These are phyloP conservation scores for Eolophus roseicapilla DNA, from an alignment of 2,113 vertebrate genomes.

Conservation along the genomic window DNA sequence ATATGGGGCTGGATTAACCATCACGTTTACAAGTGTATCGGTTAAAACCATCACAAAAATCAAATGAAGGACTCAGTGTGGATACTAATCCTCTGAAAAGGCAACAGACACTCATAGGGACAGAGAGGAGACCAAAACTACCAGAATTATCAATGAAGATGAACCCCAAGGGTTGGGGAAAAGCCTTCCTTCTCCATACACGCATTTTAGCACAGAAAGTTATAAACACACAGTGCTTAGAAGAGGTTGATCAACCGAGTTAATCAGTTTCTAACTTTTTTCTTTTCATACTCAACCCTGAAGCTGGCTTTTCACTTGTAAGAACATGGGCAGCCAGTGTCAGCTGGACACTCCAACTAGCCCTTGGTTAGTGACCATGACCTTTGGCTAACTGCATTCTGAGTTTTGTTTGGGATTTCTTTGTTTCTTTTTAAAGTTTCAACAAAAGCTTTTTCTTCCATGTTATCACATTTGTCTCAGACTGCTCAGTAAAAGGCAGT, in stretches of 20 bases:
- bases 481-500: neutral
- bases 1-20: neutral
- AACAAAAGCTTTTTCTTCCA: neutral
- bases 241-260: neutral
- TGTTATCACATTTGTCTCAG: neutral
- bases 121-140: neutral
- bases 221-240: neutral
- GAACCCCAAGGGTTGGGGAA: rapidly evolving
- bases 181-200: neutral
- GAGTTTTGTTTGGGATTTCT: neutral
- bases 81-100: neutral
- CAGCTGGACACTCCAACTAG: neutral
- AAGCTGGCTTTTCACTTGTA: neutral
- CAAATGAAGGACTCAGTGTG: neutral
- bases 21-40: neutral
- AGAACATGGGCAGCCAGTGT: neutral
- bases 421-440: neutral
- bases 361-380: neutral
- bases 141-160: neutral
- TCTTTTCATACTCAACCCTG: neutral
- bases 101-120: neutral
- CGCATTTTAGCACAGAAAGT: neutral
- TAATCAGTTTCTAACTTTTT: neutral
- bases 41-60: neutral
- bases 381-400: neutral